Percentiles rank a stretch among this genome's conserved stretches.
These are phyloP conservation scores for Sialia sialis DNA, from an alignment of 2,113 vertebrate species.

Conservation along the genomic window DNA sequence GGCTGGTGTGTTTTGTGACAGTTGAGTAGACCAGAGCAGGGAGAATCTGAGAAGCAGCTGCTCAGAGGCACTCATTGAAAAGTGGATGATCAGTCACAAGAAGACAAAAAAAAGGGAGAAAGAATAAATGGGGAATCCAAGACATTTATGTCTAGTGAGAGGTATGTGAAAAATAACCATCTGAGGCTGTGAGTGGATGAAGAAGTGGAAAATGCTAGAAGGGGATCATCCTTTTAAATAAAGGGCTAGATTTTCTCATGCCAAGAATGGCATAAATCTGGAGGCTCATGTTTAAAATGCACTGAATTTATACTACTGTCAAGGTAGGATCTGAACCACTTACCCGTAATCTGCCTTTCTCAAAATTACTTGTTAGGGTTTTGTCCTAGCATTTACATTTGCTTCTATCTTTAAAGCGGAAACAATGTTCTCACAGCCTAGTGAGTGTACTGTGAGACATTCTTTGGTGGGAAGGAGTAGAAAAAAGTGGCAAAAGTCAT, in stretches of 20 bases:
- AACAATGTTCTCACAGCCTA: background rate
- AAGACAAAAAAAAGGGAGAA: background rate
- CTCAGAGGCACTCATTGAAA: background rate
- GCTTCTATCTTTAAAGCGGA: background rate
- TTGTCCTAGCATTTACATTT: background rate
- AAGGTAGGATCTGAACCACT: background rate
- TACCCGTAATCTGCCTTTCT: background rate
- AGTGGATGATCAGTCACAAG: constrained; percentile 16
- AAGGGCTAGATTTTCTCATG: background rate
- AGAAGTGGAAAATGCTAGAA: background rate
- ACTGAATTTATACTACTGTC: background rate
- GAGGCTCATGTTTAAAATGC: background rate
- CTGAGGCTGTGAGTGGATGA: background rate
- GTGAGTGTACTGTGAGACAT: background rate
- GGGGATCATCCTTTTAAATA: background rate
- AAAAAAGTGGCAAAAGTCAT: background rate
- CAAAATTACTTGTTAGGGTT: background rate
- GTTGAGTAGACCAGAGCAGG: constrained; percentile 33
- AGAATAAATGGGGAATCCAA: background rate
- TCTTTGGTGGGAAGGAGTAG: background rate
- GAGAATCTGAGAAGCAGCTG: constrained; percentile 56
- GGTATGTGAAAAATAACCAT: background rate
- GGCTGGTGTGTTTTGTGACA: background rate
- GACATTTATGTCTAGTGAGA: background rate
- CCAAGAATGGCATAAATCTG: background rate